Evolutionary conservation across 2,888 invertebrate genomes (phyloP).

Genomic region (Lutraria lutraria): DNA sequence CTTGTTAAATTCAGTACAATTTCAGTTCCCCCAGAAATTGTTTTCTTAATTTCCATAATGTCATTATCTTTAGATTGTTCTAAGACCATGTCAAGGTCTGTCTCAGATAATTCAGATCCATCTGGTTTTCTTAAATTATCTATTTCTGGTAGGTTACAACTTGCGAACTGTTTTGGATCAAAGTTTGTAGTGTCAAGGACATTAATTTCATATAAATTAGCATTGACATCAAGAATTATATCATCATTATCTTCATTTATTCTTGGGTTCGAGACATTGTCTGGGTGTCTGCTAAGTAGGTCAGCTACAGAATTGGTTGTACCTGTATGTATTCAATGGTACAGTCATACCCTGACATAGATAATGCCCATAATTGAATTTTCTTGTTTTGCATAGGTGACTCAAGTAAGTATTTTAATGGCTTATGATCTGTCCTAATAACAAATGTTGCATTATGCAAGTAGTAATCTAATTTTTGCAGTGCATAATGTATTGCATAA

Average conservation of each 20-base stretch:
- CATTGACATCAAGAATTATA: slow-evolving; percentile 48
- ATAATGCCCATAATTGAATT: slow-evolving; percentile 61
- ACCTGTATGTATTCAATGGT: slow-evolving; percentile 53
- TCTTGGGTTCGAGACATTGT: background rate
- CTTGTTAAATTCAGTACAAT: slow-evolving; percentile 40
- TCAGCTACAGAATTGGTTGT: slow-evolving; percentile 50
- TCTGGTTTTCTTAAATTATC: background rate
- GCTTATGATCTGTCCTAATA: slow-evolving; percentile 54
- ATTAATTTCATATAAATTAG: slow-evolving; percentile 39
- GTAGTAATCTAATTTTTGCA: slow-evolving; percentile 42
- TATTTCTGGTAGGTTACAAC: slow-evolving; percentile 1
- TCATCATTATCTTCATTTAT: background rate
- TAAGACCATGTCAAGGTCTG: background rate
- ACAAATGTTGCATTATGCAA: slow-evolving; percentile 41
- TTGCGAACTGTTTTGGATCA: slow-evolving; percentile 34
- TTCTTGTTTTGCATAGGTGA: slow-evolving; percentile 57
- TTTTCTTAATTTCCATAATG: background rate
- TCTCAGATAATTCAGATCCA: background rate
- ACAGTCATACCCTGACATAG: slow-evolving; percentile 56
- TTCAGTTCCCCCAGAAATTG: background rate
- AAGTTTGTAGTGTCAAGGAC: slow-evolving; percentile 39
- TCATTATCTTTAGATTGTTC: background rate
- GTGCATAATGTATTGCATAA: slow-evolving; percentile 41
- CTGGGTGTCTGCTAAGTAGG: slow-evolving; percentile 45
- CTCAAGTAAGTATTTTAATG: slow-evolving; percentile 51